Percentiles rank a stretch among this genome's conserved stretches.
These are phyloP conservation scores for Furcifer pardalis DNA, from an alignment of 2,797 vertebrate genomes.

Conservation along the genomic window DNA sequence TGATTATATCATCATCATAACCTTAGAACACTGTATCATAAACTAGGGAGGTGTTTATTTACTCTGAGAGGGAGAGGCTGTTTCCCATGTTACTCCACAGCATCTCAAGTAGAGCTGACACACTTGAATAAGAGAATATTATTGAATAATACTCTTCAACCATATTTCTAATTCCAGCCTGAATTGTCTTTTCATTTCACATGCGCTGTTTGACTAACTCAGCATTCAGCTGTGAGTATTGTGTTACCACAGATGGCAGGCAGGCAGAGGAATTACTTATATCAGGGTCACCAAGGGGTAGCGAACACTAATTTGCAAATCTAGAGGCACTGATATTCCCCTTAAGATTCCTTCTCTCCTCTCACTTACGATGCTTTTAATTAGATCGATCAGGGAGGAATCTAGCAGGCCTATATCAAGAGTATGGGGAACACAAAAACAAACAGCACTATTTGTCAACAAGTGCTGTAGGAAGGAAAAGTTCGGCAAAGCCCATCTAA, in stretches of 20 bases:
- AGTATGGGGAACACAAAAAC: slow-evolving; percentile 38
- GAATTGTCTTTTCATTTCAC: slow-evolving; percentile 32
- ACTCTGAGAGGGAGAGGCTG: not conserved
- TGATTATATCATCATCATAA: not conserved
- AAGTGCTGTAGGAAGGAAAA: slow-evolving; percentile 39
- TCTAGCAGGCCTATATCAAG: slow-evolving; percentile 50
- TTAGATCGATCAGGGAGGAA: slow-evolving; percentile 54
- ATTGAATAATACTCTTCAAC: slow-evolving; percentile 21
- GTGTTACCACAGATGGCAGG: not conserved
- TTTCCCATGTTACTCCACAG: not conserved
- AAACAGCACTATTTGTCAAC: slow-evolving; percentile 50
- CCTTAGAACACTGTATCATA: not conserved
- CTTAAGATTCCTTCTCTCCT: slow-evolving; percentile 54
- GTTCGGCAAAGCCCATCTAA: slow-evolving; percentile 52
- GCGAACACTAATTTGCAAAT: slow-evolving; percentile 44
- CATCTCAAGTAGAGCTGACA: not conserved
- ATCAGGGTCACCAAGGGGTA: slow-evolving; percentile 40
- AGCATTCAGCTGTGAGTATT: slow-evolving; percentile 32
- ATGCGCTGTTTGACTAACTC: slow-evolving; percentile 25
- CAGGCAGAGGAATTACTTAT: slow-evolving; percentile 35
- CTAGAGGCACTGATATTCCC: slow-evolving; percentile 29
- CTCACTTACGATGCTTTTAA: slow-evolving; percentile 53
- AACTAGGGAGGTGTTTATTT: not conserved
- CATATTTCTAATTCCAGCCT: slow-evolving; percentile 5
- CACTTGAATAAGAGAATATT: too few relatives aligned